Percentiles rank a stretch among this genome's conserved stretches.
phyloP scores from a whole-genome alignment of 1,140 invertebrate genomes.

The Pseudachorutes palmiensis region DNA sequence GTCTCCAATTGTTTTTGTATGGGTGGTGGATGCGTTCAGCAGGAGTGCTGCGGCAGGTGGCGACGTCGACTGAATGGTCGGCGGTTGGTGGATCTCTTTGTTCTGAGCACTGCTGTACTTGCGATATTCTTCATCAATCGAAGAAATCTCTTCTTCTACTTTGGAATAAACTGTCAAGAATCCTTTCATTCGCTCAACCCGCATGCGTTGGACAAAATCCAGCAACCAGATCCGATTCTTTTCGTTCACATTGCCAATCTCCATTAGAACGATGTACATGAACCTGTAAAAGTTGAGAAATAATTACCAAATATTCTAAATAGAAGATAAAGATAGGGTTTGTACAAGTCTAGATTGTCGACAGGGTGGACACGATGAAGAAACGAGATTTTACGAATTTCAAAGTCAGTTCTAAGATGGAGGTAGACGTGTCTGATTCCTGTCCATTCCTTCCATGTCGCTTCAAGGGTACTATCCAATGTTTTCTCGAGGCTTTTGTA shows the following conservation, averaged over 20 bases:
- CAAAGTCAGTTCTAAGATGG: slow-evolving; percentile 45
- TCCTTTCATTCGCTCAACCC: slow-evolving; percentile 44
- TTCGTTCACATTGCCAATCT: slow-evolving; percentile 41
- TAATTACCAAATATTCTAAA: no score
- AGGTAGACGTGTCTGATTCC: slow-evolving; percentile 47
- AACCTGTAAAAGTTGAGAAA: no score
- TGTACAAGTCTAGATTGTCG: slow-evolving; percentile 43
- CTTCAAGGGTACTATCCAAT: slow-evolving; percentile 43
- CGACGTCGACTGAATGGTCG: not conserved
- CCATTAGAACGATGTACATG: slow-evolving; percentile 46
- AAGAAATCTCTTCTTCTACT: slow-evolving; percentile 23
- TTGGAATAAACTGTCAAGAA: slow-evolving; percentile 44
- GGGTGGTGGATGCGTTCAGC: no score
- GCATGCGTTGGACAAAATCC: slow-evolving; percentile 45
- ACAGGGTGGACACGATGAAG: slow-evolving; percentile 42
- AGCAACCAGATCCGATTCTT: slow-evolving; percentile 38
- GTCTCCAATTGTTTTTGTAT: not conserved
- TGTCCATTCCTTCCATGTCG: slow-evolving; percentile 49
- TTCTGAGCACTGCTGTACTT: slow-evolving; percentile 15
- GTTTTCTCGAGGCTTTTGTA: slow-evolving; percentile 44
- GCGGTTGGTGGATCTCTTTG: not conserved
- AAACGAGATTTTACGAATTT: slow-evolving; percentile 44
- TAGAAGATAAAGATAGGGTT: not conserved
- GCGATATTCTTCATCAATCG: slow-evolving; percentile 24
- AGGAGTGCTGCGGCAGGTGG: not conserved